Conservation (phyloP, 2,797 vertebrate genomes). For the Acridotheres tristis region DNA sequence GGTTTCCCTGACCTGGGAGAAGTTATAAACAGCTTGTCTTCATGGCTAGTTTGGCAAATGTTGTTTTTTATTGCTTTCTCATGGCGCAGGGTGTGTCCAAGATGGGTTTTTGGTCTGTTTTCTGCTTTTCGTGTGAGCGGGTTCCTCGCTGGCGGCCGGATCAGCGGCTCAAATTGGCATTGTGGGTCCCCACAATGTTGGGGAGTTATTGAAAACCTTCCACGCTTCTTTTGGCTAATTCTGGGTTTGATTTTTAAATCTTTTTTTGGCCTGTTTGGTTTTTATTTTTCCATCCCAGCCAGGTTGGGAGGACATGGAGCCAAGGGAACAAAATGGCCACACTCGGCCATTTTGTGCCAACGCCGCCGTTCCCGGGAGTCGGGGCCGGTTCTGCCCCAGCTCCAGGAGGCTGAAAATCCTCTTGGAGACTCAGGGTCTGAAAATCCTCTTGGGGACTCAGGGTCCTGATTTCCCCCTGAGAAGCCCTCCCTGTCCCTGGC, state of each 20-base stretch:
- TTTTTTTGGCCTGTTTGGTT: neutral
- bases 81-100: neutral
- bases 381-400: neutral
- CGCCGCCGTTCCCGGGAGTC: neutral
- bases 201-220: neutral
- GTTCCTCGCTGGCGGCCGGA: neutral
- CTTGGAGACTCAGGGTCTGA: neutral
- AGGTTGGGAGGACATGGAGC: neutral
- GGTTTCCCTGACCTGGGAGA: neutral
- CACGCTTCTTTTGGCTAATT: rapidly evolving
- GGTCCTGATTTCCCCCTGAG: neutral
- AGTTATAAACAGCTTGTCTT: neutral
- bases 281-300: neutral
- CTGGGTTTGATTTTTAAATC: neutral
- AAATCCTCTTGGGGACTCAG: neutral
- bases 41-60: neutral
- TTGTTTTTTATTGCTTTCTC: neutral
- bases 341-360: slow-evolving; percentile 67
- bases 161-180: rapidly evolving
- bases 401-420: slow-evolving; percentile 1
- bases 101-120: neutral
- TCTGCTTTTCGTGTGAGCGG: neutral
- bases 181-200: rapidly evolving
- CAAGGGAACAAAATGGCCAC: slow-evolving; percentile 64
- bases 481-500: neutral